Evolutionary conservation across 1,140 invertebrate species (phyloP).

Genomic region (Saccostrea echinata): DNA sequence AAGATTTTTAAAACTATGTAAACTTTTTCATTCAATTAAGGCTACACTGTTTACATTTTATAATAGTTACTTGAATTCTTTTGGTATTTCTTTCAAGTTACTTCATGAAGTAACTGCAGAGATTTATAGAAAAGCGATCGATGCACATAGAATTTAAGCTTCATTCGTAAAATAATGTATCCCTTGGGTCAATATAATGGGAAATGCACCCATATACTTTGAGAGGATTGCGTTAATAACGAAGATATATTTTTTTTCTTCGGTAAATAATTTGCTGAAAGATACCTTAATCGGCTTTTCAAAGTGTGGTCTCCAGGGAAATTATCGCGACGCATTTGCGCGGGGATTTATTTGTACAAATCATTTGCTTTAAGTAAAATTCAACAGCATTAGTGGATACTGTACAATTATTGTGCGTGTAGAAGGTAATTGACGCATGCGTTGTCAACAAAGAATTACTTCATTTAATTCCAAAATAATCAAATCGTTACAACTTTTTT

Average conservation of each 20-base stretch:
- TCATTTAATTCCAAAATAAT: slow-evolving; percentile 9
- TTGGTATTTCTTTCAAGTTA: neutral
- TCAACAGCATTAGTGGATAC: slow-evolving; percentile 21
- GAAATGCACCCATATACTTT: slow-evolving; percentile 28
- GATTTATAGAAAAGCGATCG: neutral
- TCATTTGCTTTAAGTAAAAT: slow-evolving; percentile 36
- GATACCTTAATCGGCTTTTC: slow-evolving; percentile 32
- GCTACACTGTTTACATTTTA: too few relatives aligned
- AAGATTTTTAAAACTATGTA: neutral
- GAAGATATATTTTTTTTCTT: slow-evolving; percentile 32
- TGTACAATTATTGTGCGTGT: slow-evolving; percentile 23
- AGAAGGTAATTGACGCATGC: slow-evolving; percentile 16
- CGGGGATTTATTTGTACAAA: slow-evolving; percentile 28
- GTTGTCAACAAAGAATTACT: neutral
- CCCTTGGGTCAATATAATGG: slow-evolving; percentile 17
- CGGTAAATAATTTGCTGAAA: slow-evolving; percentile 37
- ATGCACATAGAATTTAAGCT: neutral
- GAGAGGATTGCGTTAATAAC: slow-evolving; percentile 21
- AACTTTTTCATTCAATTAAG: too few relatives aligned
- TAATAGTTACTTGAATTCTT: too few relatives aligned
- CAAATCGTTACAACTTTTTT: neutral
- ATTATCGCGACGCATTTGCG: neutral
- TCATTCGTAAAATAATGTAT: neutral
- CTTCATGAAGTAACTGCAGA: neutral
- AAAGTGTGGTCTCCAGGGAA: slow-evolving; percentile 26